Conservation (phyloP, 2,888 invertebrate species). For the Diadromus collaris region DNA sequence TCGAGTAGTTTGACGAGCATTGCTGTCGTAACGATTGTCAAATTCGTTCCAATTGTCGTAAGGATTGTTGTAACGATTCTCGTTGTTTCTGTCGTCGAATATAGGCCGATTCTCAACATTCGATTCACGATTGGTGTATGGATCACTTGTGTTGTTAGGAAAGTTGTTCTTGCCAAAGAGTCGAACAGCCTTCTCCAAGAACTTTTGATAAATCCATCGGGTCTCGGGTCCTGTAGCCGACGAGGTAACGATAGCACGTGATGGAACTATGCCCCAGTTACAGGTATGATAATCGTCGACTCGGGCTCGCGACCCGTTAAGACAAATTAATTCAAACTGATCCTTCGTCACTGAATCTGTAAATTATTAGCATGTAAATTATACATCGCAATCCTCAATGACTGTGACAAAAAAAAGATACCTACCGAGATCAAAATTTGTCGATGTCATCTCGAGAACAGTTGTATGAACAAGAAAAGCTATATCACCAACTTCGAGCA, state of each 20-base stretch:
- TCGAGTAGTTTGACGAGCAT: conserved; percentile 46
- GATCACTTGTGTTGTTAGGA: conserved; percentile 64
- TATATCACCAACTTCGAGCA: conserved; percentile 92
- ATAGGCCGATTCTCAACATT: conserved; percentile 63
- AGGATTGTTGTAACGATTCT: conserved; percentile 42
- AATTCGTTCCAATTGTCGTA: conserved; percentile 47
- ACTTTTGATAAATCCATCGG: conserved; percentile 84
- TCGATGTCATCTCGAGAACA: conserved; percentile 86
- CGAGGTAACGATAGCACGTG: conserved; percentile 92
- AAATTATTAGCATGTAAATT: conserved; percentile 42
- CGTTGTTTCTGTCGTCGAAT: conserved; percentile 63
- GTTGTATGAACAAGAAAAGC: conserved; percentile 95
- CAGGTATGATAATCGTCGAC: conserved; percentile 88
- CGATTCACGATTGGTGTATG: conserved; percentile 60
- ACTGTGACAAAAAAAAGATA: conserved; percentile 7
- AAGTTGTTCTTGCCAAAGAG: conserved; percentile 68
- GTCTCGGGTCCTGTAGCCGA: conserved; percentile 86
- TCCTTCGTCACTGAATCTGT: conserved; percentile 85
- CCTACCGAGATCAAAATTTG: conserved; percentile 83
- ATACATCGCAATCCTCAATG: not conserved
- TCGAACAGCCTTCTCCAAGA: conserved; percentile 83
- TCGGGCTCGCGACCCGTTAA: conserved; percentile 87
- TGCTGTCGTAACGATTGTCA: conserved; percentile 54
- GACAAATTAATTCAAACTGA: conserved; percentile 90
- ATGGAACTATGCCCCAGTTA: conserved; percentile 93